Evolutionary conservation across 2,888 invertebrate genomes (phyloP), one percentile per base, ranked within the genome.

Genomic region (Schizaphis graminum): DNA sequence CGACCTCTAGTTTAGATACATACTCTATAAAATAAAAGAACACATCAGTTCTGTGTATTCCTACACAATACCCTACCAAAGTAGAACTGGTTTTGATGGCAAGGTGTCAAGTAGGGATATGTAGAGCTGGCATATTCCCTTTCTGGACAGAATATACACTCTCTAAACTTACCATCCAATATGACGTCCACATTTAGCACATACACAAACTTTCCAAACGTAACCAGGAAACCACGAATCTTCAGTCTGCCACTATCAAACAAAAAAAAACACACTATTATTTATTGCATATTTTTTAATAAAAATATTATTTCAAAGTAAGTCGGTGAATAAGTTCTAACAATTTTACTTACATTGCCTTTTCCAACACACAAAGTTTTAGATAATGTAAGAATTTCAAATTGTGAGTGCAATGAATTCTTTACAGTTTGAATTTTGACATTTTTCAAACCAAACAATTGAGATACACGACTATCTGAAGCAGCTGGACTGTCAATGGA

Each of bases 201-300:
- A 97, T 87, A 96, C 96, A 95, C 97, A 97, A 93, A 97, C 96
- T 91, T 96, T 96, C 97, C 97, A 97, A 28, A 96, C 96, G 95
- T 96, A 97, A 26, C 97, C 97, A n/a, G 97, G 97, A 95, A 97
- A 97, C 97, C 97, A 97, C 21, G 97, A 97, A 95, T 97, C 96
- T 87, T 97, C 96, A 94, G 96, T 96, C 95, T 96, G 96, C 95
- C 96, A 96, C 97, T 97, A 96, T 87, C 95, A 95, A 94, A 93
- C 89, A 94, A 53, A 53, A 53, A 53, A 53, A 21, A 94, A 90
- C 35, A 56, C 16, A 91, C 67, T 85, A 44, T 47, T 47, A n/a
- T 21, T 61, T 90, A n/a, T 61, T 61, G 16, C 3, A 61, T 90
- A 67, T 28, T 21, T 89, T 49, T 89, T 44, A 88, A 89, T n/a